Conservation (phyloP, 2,797 vertebrate species). For the Xenentodon cancila region DNA sequence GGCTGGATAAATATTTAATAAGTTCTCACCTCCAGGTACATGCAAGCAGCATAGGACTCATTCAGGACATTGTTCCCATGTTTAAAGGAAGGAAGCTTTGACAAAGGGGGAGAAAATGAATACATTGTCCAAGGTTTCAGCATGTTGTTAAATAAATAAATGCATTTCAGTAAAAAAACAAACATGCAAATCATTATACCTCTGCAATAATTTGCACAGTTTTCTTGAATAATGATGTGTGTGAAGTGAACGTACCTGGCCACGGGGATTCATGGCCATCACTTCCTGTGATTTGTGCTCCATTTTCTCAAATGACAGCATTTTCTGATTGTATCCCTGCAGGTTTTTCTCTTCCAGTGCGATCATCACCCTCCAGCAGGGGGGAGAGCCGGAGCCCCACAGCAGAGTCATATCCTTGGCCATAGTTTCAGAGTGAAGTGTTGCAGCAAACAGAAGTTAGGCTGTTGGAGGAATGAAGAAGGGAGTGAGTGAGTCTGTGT, state of each 20-base stretch:
- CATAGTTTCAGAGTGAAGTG: constrained; percentile 46
- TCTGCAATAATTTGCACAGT: too few relatives aligned
- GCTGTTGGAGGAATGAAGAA: neutral
- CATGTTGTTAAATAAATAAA: too few relatives aligned
- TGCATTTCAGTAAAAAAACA: neutral
- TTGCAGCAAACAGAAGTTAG: neutral
- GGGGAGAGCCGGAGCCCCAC: constrained; percentile 80
- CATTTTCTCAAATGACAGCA: constrained; percentile 70
- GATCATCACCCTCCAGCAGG: constrained; percentile 81
- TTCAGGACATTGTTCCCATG: constrained; percentile 69
- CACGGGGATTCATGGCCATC: constrained; percentile 77
- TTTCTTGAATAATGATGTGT: too few relatives aligned
- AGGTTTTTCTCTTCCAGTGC: constrained; percentile 80
- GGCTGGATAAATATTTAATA: constrained; percentile 4
- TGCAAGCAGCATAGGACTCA: constrained; percentile 77
- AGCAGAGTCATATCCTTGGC: constrained; percentile 76
- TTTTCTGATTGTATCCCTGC: constrained; percentile 69
- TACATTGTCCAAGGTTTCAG: too few relatives aligned
- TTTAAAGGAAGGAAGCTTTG: constrained; percentile 81
- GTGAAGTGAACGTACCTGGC: constrained; percentile 62
- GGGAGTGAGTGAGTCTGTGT: neutral
- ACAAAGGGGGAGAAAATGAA: neutral
- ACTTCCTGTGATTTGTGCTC: constrained; percentile 75
- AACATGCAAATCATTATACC: neutral
- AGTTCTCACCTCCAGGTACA: constrained; percentile 81